Evolutionary conservation across 1,140 invertebrate genomes (phyloP), one percentile per base, ranked within the genome.

Genomic region (Euura lappo): DNA sequence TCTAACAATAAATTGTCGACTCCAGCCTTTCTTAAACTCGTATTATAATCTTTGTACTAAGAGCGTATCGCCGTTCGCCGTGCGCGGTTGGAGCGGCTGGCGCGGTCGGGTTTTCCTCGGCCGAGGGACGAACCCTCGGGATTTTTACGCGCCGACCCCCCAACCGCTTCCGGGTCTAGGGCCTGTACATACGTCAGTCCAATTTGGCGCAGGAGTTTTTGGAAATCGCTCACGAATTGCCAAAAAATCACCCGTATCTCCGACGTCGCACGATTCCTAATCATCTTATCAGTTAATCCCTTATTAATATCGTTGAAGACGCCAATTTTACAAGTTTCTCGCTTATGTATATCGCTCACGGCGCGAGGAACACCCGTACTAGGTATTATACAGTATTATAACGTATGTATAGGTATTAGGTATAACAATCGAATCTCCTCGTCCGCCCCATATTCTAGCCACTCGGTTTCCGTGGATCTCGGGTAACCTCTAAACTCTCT

Each of bases 1-100:
- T 28, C 28, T 28, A 28, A 28, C 28, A 28, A 28, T 28, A 28
- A 28, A 28, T 28, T 28, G 28, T 28, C 28, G 28, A 28, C 28
- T 28, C 28, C 10, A n/a, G 8, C 51, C 13, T 60, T 60, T n/a
- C 51, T 60, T 60, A 60, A 60, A 60, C 51, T 60, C 51, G 51
- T 60, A 60, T 60, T 60, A 11, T 60, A 60, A 60, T 60, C 51
- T 60, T 60, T 60, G 51, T 60, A 60, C 51, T 60, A 60, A 60
- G 51, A 60, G 51, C 51, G 51, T 60, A 60, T n/a, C 51, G 13
- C 51, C 51, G 51, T 11, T 8, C 13, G 8, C 51, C 51, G 10
- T 60, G 6, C 8, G 51, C 51, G 51, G 51, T 60, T 60, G 13
- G 28, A 60, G 6, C 11, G 11, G 10, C 51, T 28, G 28, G 28